Conservation (phyloP, 2,113 vertebrate genomes). For the Psophia crepitans region DNA sequence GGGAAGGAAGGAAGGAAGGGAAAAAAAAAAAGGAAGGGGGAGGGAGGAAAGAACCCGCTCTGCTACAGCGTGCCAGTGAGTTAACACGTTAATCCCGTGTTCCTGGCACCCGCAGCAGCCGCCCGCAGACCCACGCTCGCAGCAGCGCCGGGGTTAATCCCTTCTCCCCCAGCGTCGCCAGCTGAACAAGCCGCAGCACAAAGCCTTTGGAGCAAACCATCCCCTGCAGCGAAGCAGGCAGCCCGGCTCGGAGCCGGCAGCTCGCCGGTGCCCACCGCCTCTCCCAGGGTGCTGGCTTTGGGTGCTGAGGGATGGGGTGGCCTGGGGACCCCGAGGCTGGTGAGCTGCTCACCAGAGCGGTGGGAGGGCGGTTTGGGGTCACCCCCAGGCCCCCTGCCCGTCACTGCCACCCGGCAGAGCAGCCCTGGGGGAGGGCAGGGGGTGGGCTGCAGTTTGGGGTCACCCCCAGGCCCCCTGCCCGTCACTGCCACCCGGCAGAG, state of each 20-base stretch:
- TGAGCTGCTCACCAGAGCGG: rapidly evolving
- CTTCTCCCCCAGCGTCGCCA: neutral
- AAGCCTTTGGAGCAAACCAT: neutral
- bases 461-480: neutral
- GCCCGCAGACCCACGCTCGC: neutral
- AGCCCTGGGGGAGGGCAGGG: neutral
- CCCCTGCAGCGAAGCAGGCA: neutral
- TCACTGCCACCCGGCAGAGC: neutral
- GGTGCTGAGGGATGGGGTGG: neutral
- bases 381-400: rapidly evolving
- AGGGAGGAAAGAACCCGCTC: neutral
- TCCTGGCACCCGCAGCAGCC: neutral
- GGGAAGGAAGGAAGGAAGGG: neutral
- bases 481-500: rapidly evolving
- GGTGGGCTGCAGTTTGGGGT: neutral
- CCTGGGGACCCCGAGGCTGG: neutral
- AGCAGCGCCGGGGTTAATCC: slow-evolving; percentile 23
- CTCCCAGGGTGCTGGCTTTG: neutral
- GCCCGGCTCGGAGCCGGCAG: neutral
- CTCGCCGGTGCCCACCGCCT: neutral
- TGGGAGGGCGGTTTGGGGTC: neutral
- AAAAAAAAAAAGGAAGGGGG: neutral
- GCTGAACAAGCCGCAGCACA: neutral
- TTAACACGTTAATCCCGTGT: slow-evolving; percentile 12
- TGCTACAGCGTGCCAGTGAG: neutral